Evolutionary conservation across 2,888 invertebrate genomes (phyloP).

Genomic region (Leucophenga maculata): DNA sequence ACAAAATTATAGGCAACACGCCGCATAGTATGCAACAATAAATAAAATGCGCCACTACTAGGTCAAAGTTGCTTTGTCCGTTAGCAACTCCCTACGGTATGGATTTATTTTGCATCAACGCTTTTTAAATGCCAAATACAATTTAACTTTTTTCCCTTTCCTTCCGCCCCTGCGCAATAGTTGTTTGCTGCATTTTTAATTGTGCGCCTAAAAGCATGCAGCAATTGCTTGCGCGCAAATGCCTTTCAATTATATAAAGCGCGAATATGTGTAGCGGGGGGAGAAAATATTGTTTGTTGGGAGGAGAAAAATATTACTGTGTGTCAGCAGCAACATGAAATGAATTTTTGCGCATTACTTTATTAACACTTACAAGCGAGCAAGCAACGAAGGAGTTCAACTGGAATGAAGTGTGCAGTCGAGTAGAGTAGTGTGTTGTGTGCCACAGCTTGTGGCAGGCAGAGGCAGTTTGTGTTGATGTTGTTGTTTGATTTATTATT

Average conservation of each 20-base stretch:
- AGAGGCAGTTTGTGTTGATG: conserved; percentile 22
- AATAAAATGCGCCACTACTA: conserved; percentile 26
- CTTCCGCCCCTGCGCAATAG: no score
- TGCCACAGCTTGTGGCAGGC: conserved; percentile 22
- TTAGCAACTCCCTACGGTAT: background rate
- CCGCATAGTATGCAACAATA: conserved; percentile 48
- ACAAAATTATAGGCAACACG: conserved; percentile 33
- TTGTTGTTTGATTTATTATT: conserved; percentile 58
- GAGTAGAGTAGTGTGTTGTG: background rate
- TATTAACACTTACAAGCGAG: conserved; percentile 51
- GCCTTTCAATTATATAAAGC: conserved; percentile 52
- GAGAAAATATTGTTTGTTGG: no score
- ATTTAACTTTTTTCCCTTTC: background rate
- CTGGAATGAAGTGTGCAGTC: conserved; percentile 29
- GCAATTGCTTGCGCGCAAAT: conserved; percentile 46
- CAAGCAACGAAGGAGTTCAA: background rate
- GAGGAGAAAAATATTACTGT: no score
- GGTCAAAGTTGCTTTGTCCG: background rate
- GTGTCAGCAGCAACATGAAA: conserved; percentile 32
- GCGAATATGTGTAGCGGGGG: no score
- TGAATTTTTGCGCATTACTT: conserved; percentile 56
- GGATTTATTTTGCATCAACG: background rate
- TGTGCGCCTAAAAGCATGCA: conserved; percentile 25
- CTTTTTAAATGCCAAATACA: background rate
- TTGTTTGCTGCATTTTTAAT: conserved; percentile 13